Evolutionary conservation across 1,140 invertebrate species (phyloP), one percentile per base, ranked within the genome.

Genomic region (Brachionus plicatilis): DNA sequence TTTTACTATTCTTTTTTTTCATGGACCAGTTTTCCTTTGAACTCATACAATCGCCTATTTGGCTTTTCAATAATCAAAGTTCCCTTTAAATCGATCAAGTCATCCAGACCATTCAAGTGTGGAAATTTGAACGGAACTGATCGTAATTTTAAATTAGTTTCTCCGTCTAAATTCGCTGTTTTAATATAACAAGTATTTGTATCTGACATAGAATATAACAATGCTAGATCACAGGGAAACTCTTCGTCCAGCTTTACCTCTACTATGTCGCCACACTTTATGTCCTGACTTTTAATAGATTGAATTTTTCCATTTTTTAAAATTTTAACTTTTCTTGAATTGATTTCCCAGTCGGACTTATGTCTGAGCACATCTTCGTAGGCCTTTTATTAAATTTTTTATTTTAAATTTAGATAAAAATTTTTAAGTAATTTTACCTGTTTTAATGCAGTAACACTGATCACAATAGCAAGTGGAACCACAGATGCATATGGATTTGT

Each of bases 151-250:
- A 93, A 88, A 88, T 93, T 93, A 3, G 92, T 91, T 90, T 91
- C 96, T 93, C 97, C 97, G 91, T 99, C 97, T 86, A 99, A 91
- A 91, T 99, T 98, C 27, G 97, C 96, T 68, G 97, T 99, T 92
- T 99, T 97, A 87, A 99, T 97, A 89, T 97, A 99, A 91, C 97
- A 98, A 85, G 98, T 92, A 11, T 97, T 97, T 90, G 98, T 97
- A 3, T 96, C 86, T 98, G 90, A 50, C 97, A 90, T 79, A 97
- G 91, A 93, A 14, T 92, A 92, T 5, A 96, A 87, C 60, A 95
- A 87, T 1, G 95, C 91, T 56, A 95, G 86, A 88, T 96, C 94
- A 86, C 94, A 94, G 0, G 94, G 94, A 9, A 95, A 93, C 85
- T 93, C 92, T 65, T 93, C 91, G 66, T 94, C 93, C 0, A 91